A percentile compares a stretch with the other conserved stretches of the same genome.
Evolutionary conservation across 2,797 vertebrate genomes (phyloP).

Genomic region (Acrossocheilus wenchowensis): DNA sequence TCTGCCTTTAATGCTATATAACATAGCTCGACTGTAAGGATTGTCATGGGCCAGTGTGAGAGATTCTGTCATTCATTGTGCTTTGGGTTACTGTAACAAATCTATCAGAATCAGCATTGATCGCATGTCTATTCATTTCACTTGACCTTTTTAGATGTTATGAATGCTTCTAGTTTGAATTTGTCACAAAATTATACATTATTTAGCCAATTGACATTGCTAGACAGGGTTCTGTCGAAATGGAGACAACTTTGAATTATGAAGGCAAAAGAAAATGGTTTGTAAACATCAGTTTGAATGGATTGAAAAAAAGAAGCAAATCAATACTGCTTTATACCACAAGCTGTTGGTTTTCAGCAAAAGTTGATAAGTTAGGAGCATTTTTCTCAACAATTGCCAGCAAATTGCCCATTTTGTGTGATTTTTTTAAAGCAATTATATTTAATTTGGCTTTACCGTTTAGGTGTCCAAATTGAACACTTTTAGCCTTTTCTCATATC

Average conservation of each 20-base stretch:
- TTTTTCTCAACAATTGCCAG: neutral
- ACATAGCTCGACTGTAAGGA: neutral
- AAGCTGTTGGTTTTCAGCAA: neutral
- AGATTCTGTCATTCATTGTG: too few species aligned
- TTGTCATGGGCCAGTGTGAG: neutral
- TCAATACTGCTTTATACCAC: neutral
- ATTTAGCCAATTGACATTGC: neutral
- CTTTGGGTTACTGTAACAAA: neutral
- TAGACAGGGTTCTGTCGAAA: neutral
- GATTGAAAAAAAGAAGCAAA: neutral
- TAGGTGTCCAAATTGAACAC: neutral
- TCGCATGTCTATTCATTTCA: neutral
- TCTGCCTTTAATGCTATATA: neutral
- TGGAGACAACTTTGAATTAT: neutral
- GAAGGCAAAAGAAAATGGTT: neutral
- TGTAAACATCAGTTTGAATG: neutral
- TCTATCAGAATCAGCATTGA: neutral
- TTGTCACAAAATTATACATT: neutral
- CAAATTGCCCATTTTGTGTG: neutral
- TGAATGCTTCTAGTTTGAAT: neutral
- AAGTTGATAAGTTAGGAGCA: neutral
- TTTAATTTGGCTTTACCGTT: neutral
- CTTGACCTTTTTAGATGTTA: constrained; percentile 14
- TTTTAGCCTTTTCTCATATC: neutral
- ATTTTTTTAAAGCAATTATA: neutral